These are phyloP conservation scores for Diadegma fenestrale DNA, from an alignment of 2,888 invertebrate genomes.

Conservation along the genomic window DNA sequence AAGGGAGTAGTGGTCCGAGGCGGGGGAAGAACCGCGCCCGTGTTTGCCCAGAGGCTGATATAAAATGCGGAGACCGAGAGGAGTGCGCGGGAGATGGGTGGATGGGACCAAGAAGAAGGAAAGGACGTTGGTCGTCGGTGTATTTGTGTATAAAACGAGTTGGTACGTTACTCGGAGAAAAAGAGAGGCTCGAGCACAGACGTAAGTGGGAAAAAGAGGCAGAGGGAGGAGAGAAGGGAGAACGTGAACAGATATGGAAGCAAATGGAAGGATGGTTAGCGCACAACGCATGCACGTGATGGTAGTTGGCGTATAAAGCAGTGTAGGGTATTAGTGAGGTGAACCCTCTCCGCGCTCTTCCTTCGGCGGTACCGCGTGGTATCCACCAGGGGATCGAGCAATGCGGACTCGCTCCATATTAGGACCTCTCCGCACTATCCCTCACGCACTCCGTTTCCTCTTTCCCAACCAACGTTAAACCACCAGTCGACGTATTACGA, in stretches of 20 bases:
- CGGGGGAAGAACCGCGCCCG: constrained; percentile 53
- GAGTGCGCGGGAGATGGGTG: constrained; percentile 53
- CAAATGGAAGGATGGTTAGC: constrained; percentile 65
- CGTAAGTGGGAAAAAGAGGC: constrained; percentile 38
- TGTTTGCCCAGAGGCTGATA: constrained; percentile 52
- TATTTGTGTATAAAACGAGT: constrained; percentile 28
- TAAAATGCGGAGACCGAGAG: constrained; percentile 63
- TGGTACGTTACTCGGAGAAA: constrained; percentile 57
- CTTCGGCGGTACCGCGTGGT: constrained; percentile 59
- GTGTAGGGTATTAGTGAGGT: constrained; percentile 53
- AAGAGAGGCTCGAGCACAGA: constrained; percentile 24
- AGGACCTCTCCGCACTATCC: constrained; percentile 76
- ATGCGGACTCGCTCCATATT: constrained; percentile 82
- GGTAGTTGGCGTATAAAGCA: constrained; percentile 58
- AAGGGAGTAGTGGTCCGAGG: constrained; percentile 61
- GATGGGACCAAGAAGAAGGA: constrained; percentile 45
- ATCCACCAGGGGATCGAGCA: constrained; percentile 77
- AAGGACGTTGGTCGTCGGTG: background rate
- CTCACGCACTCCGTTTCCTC: constrained; percentile 73
- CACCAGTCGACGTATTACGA: constrained; percentile 73
- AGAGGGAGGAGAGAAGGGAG: constrained; percentile 13
- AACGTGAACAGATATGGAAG: constrained; percentile 45
- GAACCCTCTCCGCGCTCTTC: constrained; percentile 52
- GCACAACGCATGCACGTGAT: constrained; percentile 63
- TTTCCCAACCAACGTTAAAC: constrained; percentile 72